These are phyloP conservation scores for Chironomus tentans DNA, from an alignment of 2,888 invertebrate genomes.

Conservation along the genomic window DNA sequence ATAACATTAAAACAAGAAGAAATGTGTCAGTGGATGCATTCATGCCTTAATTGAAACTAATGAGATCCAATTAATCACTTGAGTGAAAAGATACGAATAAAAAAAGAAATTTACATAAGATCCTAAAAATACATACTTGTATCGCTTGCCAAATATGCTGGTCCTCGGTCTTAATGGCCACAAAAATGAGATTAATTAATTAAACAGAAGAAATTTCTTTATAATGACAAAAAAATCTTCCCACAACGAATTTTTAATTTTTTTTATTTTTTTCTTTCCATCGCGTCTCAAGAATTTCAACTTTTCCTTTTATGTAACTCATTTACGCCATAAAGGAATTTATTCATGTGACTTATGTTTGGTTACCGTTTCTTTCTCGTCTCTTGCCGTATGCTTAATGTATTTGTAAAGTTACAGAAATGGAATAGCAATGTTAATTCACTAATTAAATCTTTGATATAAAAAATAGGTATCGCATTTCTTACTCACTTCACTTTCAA, in stretches of 20 bases:
- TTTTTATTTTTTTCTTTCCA: neutral
- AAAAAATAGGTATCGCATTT: neutral
- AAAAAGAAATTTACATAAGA: neutral
- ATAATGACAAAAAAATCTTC: neutral
- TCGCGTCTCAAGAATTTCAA: neutral
- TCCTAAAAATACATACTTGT: constrained; percentile 53
- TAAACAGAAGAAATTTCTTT: neutral
- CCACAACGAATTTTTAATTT: neutral
- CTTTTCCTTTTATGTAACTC: neutral
- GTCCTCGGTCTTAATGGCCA: neutral
- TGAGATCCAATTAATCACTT: neutral
- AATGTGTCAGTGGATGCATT: neutral
- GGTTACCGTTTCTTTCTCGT: neutral
- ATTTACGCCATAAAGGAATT: neutral
- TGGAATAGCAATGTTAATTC: neutral
- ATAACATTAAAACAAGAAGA: too few relatives aligned
- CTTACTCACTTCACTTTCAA: neutral
- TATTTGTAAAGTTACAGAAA: neutral
- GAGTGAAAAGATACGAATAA: neutral
- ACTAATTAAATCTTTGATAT: neutral
- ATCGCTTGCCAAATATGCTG: constrained; percentile 63
- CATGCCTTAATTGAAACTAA: neutral
- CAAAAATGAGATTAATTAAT: neutral
- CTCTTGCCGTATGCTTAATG: neutral
- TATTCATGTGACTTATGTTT: neutral